A percentile compares a stretch with the other conserved stretches of the same genome.
phyloP scores from a whole-genome alignment of 2,797 vertebrate species.

The Phataginus tetradactyla region DNA sequence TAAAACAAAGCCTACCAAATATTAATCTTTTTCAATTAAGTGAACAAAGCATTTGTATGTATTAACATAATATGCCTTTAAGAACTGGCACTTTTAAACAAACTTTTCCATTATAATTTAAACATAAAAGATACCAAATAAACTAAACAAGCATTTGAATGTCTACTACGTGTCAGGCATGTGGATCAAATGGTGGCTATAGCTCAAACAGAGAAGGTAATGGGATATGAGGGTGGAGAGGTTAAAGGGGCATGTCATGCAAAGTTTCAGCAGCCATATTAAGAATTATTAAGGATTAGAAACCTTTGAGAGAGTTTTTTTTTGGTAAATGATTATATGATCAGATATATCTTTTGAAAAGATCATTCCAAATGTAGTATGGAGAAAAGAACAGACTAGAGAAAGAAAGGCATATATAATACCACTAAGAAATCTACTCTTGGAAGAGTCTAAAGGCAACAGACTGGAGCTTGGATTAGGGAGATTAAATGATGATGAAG shows the following conservation, averaged over 20 bases:
- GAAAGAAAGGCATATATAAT: background rate
- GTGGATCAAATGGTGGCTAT: background rate
- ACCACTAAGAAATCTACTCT: background rate
- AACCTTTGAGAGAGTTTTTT: background rate
- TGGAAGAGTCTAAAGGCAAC: background rate
- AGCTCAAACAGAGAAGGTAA: background rate
- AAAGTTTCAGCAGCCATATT: background rate
- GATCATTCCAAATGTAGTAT: background rate
- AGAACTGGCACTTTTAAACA: background rate
- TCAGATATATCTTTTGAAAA: background rate
- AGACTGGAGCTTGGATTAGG: background rate
- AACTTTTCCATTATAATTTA: conserved; percentile 21
- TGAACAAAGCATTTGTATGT: conserved; percentile 34
- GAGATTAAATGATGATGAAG: background rate
- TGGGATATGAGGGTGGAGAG: background rate
- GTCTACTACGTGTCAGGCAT: background rate
- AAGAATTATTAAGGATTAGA: conserved; percentile 18
- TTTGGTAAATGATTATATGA: background rate
- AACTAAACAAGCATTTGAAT: background rate
- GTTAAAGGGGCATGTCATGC: background rate
- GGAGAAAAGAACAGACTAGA: background rate
- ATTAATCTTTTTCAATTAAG: conserved; percentile 19
- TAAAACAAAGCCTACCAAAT: background rate
- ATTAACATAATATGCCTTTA: background rate
- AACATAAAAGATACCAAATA: background rate